phyloP scores from a whole-genome alignment of 2,113 vertebrate genomes.

The Artemisiospiza belli region DNA sequence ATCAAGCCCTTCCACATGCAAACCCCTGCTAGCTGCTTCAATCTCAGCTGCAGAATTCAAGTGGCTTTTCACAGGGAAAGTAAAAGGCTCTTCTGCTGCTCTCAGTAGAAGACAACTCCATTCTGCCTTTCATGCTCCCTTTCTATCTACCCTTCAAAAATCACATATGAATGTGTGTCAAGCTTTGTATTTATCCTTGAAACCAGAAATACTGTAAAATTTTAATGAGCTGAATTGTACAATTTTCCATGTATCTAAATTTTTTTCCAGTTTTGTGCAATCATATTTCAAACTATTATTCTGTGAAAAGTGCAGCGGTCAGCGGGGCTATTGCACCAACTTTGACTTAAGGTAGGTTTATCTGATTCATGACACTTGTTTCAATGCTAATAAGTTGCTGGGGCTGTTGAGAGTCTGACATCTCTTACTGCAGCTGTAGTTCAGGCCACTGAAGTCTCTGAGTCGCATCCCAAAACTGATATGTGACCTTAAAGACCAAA shows the following conservation, averaged over 20 bases:
- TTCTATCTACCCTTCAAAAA: neutral
- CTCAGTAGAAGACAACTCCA: neutral
- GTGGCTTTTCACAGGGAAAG: neutral
- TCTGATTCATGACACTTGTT: neutral
- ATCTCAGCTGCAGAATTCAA: neutral
- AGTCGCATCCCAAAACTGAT: neutral
- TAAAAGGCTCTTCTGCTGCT: neutral
- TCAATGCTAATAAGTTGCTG: neutral
- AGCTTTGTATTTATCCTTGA: neutral
- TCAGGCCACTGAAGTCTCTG: neutral
- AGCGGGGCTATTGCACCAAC: neutral
- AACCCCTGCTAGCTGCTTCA: neutral
- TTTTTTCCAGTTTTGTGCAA: neutral
- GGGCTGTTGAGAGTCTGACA: neutral
- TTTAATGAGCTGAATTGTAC: neutral
- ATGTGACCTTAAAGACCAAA: neutral
- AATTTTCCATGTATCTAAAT: neutral
- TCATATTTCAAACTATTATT: neutral
- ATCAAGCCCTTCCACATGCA: accelerated
- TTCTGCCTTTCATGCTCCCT: neutral
- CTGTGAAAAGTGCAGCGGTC: neutral
- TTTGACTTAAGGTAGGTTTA: neutral
- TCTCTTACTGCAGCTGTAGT: neutral
- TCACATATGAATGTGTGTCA: accelerated
- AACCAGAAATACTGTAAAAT: neutral